phyloP scores from a whole-genome alignment of 2,797 vertebrate species.

The Nothura maculosa region DNA sequence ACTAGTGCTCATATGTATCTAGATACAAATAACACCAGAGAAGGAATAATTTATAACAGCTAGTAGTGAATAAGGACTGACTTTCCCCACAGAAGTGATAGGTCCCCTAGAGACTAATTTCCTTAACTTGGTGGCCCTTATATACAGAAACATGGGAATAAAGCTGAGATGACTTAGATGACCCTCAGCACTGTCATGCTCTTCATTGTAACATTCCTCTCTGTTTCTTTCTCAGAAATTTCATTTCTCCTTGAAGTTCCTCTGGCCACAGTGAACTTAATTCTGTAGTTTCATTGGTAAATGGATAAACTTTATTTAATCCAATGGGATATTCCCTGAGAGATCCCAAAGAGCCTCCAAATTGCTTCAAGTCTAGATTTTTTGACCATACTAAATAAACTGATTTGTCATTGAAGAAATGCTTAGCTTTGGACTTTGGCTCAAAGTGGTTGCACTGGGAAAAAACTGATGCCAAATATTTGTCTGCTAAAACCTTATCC shows the following conservation, averaged over 20 bases:
- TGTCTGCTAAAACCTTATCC: neutral
- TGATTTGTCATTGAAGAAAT: neutral
- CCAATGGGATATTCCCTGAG: neutral
- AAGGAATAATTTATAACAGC: neutral
- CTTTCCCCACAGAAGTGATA: neutral
- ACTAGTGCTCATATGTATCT: neutral
- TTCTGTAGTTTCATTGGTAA: neutral
- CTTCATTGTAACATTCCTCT: neutral
- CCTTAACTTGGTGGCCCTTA: neutral
- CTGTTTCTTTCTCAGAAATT: neutral
- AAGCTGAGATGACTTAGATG: rapidly evolving
- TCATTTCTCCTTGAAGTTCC: neutral
- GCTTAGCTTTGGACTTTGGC: neutral
- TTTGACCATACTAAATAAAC: neutral
- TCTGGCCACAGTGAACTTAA: neutral
- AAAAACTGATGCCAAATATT: constrained; percentile 18
- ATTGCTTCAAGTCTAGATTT: neutral
- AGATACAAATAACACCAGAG: neutral
- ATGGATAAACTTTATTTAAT: neutral
- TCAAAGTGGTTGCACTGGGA: neutral
- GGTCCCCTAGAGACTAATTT: neutral
- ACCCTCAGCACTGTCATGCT: neutral
- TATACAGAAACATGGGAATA: neutral
- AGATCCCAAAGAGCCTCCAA: neutral
- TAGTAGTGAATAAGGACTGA: neutral